phyloP scores from a whole-genome alignment of 2,113 vertebrate species.

The Engystomops pustulosus region DNA sequence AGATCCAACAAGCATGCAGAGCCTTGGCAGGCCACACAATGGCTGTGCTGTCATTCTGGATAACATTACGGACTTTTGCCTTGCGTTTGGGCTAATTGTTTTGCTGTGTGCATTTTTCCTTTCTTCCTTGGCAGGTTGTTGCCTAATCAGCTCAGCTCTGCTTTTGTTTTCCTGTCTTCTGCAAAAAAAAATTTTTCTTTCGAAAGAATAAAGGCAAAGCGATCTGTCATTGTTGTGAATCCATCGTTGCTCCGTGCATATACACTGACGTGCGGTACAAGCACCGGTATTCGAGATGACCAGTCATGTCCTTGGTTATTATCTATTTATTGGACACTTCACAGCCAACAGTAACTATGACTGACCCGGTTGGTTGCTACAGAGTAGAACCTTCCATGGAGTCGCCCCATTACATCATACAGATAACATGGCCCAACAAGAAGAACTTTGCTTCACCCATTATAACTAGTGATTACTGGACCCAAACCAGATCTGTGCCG shows the following conservation, averaged over 20 bases:
- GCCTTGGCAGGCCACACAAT: constrained; percentile 72
- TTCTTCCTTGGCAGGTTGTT: constrained; percentile 52
- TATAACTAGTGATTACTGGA: too few species aligned
- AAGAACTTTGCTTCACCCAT: too few species aligned
- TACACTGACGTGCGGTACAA: not conserved
- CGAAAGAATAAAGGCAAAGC: not conserved
- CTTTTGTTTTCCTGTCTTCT: constrained; percentile 46
- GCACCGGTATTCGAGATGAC: too few species aligned
- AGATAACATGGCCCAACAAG: too few species aligned
- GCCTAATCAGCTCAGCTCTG: constrained; percentile 57
- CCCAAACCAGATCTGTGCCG: too few species aligned
- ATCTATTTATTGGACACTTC: too few species aligned
- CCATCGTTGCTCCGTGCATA: not conserved
- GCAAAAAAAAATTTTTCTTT: constrained; percentile 31
- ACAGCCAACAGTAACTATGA: too few species aligned
- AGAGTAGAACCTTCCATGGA: too few species aligned
- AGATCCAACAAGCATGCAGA: constrained; percentile 68
- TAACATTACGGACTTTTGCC: constrained; percentile 71
- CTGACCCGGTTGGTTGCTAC: too few species aligned
- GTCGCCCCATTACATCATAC: too few species aligned
- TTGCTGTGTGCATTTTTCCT: constrained; percentile 64
- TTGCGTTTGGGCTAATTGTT: constrained; percentile 67
- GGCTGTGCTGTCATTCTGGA: constrained; percentile 72
- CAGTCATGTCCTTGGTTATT: not conserved
- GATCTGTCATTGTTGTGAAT: too few species aligned